Conservation (phyloP, 2,888 invertebrate genomes). For the Scaptodrosophila latifasciaeformis region DNA sequence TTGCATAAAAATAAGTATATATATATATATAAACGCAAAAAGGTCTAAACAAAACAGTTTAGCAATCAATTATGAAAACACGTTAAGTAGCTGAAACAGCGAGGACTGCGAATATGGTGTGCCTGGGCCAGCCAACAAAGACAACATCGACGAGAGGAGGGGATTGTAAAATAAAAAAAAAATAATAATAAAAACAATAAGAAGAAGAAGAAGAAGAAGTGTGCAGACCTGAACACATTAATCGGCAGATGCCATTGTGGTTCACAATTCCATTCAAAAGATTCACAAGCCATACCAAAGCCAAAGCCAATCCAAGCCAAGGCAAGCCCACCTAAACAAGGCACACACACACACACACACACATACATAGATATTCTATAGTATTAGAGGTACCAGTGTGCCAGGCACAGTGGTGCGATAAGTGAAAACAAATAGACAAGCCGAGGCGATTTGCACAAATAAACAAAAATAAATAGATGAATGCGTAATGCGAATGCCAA, state of each 20-base stretch:
- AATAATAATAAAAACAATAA: no score
- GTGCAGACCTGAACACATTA: no score
- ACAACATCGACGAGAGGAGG: slow-evolving; percentile 26
- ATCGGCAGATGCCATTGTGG: slow-evolving; percentile 46
- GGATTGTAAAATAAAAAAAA: slow-evolving; percentile 17
- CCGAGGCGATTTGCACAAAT: slow-evolving; percentile 51
- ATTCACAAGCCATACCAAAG: no score
- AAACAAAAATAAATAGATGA: slow-evolving; percentile 53
- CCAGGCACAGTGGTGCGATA: slow-evolving; percentile 42
- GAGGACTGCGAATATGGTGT: slow-evolving; percentile 42
- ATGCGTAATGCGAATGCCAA: slow-evolving; percentile 39
- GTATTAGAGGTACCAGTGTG: neutral
- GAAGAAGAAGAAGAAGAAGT: no score
- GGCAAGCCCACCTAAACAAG: slow-evolving; percentile 34
- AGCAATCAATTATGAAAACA: slow-evolving; percentile 70
- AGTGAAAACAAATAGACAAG: slow-evolving; percentile 58
- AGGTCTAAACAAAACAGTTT: slow-evolving; percentile 69
- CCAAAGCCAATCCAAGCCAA: slow-evolving; percentile 11
- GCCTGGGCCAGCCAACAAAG: slow-evolving; percentile 37
- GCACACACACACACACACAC: slow-evolving; percentile 22
- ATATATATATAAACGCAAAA: slow-evolving; percentile 26
- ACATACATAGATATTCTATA: neutral
- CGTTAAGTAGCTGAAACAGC: slow-evolving; percentile 57
- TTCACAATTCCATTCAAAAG: slow-evolving; percentile 30
- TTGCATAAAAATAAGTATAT: slow-evolving; percentile 57